Evolutionary conservation across 2,888 invertebrate species (phyloP).

Genomic region (Sepioteuthis lessoniana): DNA sequence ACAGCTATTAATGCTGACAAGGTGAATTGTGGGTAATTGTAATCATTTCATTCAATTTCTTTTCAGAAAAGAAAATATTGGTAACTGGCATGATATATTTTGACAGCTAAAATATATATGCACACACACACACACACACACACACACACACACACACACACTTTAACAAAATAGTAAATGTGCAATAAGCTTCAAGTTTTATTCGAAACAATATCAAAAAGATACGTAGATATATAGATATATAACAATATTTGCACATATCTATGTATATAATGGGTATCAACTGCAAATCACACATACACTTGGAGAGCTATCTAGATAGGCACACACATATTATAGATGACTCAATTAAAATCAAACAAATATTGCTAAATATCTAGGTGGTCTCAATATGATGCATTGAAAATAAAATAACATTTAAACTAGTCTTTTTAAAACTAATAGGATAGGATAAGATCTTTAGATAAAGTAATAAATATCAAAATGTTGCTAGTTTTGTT

Average conservation of each 20-base stretch:
- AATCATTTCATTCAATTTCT: not conserved
- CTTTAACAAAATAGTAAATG: too few relatives aligned
- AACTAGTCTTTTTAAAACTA: not conserved
- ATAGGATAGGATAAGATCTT: too few relatives aligned
- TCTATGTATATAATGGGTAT: not conserved
- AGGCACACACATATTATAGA: not conserved
- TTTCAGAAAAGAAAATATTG: not conserved
- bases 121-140: not conserved
- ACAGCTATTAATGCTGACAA: not conserved
- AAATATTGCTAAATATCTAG: not conserved
- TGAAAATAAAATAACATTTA: conserved; percentile 6
- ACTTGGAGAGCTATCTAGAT: not conserved
- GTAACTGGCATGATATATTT: not conserved
- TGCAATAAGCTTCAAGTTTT: too few relatives aligned
- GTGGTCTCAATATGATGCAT: not conserved
- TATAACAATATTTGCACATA: not conserved
- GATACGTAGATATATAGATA: not conserved
- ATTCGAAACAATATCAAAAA: not conserved
- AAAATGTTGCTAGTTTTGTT: not conserved
- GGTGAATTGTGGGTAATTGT: not conserved
- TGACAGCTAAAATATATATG: not conserved
- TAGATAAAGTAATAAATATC: too few relatives aligned
- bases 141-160: not conserved
- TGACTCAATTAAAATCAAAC: not conserved
- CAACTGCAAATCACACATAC: not conserved